Percentiles rank a stretch among this genome's conserved stretches.
phyloP scores from a whole-genome alignment of 2,113 vertebrate species.

The Brachyistius frenatus region DNA sequence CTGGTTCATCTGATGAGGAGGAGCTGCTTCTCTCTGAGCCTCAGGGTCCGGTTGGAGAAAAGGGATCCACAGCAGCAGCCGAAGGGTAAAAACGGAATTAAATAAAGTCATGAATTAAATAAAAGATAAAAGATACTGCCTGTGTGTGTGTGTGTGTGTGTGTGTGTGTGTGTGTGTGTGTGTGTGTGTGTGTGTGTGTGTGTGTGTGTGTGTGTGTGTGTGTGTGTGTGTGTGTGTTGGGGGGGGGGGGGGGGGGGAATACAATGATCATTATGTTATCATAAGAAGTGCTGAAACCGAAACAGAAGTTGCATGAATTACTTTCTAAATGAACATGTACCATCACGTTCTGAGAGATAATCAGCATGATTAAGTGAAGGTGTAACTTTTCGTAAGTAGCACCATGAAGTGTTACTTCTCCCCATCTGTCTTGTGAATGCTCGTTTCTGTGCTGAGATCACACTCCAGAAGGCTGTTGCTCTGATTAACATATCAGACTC shows the following conservation, averaged over 20 bases:
- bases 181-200: no score
- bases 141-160: no score
- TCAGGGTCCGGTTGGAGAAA: constrained; percentile 78
- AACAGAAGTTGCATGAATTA: no score
- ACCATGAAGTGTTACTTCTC: constrained; percentile 7
- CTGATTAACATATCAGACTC: constrained; percentile 31
- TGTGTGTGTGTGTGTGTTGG: no score
- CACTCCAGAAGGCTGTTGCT: constrained; percentile 59
- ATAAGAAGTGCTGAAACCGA: not conserved
- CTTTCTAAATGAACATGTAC: no score
- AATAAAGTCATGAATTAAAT: not conserved
- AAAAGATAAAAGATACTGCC: no score
- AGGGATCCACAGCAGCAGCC: constrained; percentile 41
- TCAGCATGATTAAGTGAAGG: no score
- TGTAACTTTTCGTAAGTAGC: not conserved
- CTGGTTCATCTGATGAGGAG: constrained; percentile 90
- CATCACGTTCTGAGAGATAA: no score
- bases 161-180: no score
- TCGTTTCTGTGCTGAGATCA: constrained; percentile 42
- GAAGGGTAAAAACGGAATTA: constrained; percentile 83
- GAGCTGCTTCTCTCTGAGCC: constrained; percentile 80
- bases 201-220: no score
- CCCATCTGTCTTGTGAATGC: constrained; percentile 32
- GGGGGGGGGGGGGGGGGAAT: no score
- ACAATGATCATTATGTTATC: not conserved